phyloP scores from a whole-genome alignment of 2,888 invertebrate species.

The Proisotoma minuta region DNA sequence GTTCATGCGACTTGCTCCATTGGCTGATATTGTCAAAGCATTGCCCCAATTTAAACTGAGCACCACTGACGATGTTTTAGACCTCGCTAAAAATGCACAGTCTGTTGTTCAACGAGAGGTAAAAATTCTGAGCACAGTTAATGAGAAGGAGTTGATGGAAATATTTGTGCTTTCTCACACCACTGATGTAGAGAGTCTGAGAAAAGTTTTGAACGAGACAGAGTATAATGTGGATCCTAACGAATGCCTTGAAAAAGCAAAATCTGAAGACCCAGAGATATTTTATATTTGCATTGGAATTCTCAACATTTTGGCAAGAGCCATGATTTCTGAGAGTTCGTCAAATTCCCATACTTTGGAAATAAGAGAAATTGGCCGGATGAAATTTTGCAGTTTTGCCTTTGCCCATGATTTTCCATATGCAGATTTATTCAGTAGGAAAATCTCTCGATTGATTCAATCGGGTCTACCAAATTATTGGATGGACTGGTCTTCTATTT shows the following conservation, averaged over 20 bases:
- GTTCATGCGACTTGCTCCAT: background rate
- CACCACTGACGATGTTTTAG: background rate
- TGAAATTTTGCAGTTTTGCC: background rate
- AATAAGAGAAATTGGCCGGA: background rate
- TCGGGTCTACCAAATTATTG: background rate
- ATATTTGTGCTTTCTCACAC: background rate
- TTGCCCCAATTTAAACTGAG: background rate
- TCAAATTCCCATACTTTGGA: background rate
- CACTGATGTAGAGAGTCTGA: background rate
- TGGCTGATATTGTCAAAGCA: background rate
- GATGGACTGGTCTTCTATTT: no score
- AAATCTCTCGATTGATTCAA: background rate
- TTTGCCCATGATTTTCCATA: background rate
- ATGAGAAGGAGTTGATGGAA: background rate
- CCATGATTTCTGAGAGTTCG: background rate
- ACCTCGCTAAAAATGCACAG: background rate
- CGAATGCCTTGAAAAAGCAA: background rate
- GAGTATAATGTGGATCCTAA: background rate
- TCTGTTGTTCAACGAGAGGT: background rate
- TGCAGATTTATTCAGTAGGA: background rate
- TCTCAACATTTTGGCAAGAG: background rate
- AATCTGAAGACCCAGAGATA: background rate
- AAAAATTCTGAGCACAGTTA: background rate
- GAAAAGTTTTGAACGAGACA: background rate
- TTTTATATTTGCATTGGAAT: background rate